Evolutionary conservation across 2,113 vertebrate species (phyloP), one percentile per base, ranked within the genome.

Genomic region (Melanotaenia duboulayi): DNA sequence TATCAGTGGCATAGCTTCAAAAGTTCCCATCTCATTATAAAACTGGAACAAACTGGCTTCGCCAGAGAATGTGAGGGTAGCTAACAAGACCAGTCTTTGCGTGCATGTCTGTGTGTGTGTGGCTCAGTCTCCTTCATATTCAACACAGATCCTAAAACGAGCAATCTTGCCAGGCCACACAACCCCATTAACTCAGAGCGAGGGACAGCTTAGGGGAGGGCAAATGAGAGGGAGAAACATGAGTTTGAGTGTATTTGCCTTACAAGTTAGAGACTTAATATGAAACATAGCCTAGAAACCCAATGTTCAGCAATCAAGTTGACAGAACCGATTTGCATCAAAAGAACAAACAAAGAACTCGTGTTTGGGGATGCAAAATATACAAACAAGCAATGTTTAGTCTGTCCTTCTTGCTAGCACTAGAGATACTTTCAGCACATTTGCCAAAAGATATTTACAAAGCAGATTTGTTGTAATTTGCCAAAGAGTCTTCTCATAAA

Each of bases 11-110:
- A 74, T 40, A 20, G 73, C 80, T 81, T 88, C 86, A 89, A 86
- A 88, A 83, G 61, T 82, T 54, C 77, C 75, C 76, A 71, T 87
- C 78, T 90, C 86, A 90, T 92, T 91, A 90, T 81, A 19, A 90
- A 91, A 91, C 78, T 90, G 86, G 89, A 91, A 90, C 91, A 90
- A 82, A 89, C 85, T 68, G 76, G 81, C 74, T 92, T 72, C 83
- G 82, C 72, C 73, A 84, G 76, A 70, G 81, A 86, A 88, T 84
- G 85, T 55, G 82, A 89, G 87, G 89, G 80, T 67, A 78, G 78
- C 83, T 89, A 91, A 91, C 87, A 88, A 91, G 82, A 90, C 81
- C 86, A 84, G 81, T 84, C 81, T 90, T 87, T 89, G 64, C 46
- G 84, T 83, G 82, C 62, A 51, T 72, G 77, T 67, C 25, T 76